A percentile compares a stretch with the other conserved stretches of the same genome.
Evolutionary conservation across 2,113 vertebrate genomes (phyloP).

Genomic region (Myrmophylax atrothorax): DNA sequence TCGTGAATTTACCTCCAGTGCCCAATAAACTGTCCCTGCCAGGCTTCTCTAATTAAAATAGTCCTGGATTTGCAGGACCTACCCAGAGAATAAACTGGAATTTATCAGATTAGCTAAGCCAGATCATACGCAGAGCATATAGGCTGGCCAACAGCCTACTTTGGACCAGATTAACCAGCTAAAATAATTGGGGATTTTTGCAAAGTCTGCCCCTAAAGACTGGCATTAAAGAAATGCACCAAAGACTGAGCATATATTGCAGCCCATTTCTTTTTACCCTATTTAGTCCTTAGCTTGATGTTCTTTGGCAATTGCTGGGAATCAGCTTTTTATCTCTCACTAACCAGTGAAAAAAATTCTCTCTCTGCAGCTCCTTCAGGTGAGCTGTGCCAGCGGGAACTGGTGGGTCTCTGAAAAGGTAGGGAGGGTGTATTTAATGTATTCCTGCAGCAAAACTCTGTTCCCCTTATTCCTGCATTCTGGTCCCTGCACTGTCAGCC

Average conservation of each 20-base stretch:
- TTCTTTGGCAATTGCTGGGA: slow-evolving; percentile 20
- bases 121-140: slow-evolving; percentile 50
- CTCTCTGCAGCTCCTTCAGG: background rate
- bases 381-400: background rate
- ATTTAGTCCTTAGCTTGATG: slow-evolving; percentile 39
- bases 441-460: background rate
- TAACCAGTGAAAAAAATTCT: background rate
- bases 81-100: slow-evolving; percentile 69
- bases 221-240: slow-evolving; percentile 55
- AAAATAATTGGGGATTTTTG: slow-evolving; percentile 73
- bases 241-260: slow-evolving; percentile 34
- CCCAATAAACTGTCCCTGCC: slow-evolving; percentile 56
- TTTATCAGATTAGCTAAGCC: slow-evolving; percentile 70
- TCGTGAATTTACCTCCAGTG: slow-evolving; percentile 50
- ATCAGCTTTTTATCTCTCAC: slow-evolving; percentile 36
- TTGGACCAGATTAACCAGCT: slow-evolving; percentile 69
- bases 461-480: background rate
- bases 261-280: slow-evolving; percentile 48
- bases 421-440: background rate
- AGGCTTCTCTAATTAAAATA: slow-evolving; percentile 68
- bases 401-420: background rate
- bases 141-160: slow-evolving; percentile 70
- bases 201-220: slow-evolving; percentile 70
- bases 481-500: background rate
- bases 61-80: slow-evolving; percentile 67